Percentiles rank a stretch among this genome's conserved stretches.
Evolutionary conservation across 37 sponge, comb jelly and placozoan species (phyloP).

Genomic region (Halisarca cf. caerulea): DNA sequence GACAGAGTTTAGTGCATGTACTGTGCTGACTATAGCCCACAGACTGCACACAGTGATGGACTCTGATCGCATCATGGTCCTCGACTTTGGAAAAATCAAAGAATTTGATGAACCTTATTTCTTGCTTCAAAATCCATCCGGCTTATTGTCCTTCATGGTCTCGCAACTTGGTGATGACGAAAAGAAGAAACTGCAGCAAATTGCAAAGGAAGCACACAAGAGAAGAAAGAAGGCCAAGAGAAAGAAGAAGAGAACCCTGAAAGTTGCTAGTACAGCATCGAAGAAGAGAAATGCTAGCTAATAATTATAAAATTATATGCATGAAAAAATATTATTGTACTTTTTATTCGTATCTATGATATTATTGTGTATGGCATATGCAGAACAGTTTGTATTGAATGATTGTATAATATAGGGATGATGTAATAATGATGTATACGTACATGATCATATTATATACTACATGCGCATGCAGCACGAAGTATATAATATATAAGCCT

Average conservation of each 20-base stretch:
- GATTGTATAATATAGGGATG: too few relatives aligned
- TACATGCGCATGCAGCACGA: too few relatives aligned
- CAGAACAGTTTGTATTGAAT: too few relatives aligned
- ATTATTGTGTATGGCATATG: too few relatives aligned
- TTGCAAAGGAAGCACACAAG: conserved; percentile 49
- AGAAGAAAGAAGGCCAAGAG: neutral
- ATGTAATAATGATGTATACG: too few relatives aligned
- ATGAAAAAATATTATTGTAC: too few relatives aligned
- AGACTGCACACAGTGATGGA: conserved; percentile 94
- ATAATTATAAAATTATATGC: too few relatives aligned
- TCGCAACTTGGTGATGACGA: conserved; percentile 43
- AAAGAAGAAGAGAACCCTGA: neutral
- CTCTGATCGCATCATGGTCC: conserved; percentile 65
- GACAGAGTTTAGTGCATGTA: conserved; percentile 70
- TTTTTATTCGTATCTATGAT: too few relatives aligned
- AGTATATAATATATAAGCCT: too few relatives aligned
- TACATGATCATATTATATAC: too few relatives aligned
- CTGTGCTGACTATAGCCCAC: conserved; percentile 90
- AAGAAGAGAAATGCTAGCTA: too few relatives aligned
- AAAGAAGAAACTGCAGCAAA: conserved; percentile 37
- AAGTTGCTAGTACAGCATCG: too few relatives aligned
- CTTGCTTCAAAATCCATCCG: conserved; percentile 40
- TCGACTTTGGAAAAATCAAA: conserved; percentile 42
- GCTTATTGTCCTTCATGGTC: conserved; percentile 47
- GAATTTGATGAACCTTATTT: conserved; percentile 56